Evolutionary conservation across 2,113 vertebrate genomes (phyloP).

Genomic region (Chiloscyllium plagiosum): DNA sequence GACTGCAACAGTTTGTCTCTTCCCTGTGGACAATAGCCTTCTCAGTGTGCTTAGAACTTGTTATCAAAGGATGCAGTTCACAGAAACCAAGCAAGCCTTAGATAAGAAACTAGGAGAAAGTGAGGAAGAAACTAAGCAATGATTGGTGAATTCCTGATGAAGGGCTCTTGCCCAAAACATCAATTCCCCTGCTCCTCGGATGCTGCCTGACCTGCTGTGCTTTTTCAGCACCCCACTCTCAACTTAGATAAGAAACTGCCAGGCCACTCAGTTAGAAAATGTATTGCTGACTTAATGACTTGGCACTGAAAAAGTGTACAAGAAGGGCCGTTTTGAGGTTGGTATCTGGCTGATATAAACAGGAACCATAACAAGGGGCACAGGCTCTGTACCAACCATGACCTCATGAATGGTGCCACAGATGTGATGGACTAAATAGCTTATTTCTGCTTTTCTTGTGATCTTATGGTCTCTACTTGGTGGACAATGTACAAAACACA

Average conservation of each 20-base stretch:
- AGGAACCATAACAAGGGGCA: neutral
- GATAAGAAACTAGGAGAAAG: no score
- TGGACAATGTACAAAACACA: neutral
- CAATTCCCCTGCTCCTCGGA: no score
- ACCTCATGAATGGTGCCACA: no score
- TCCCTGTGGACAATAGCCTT: neutral
- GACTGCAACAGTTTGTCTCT: neutral
- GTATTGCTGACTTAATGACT: neutral
- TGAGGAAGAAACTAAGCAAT: no score
- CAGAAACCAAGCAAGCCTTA: neutral
- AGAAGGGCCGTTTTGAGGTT: neutral
- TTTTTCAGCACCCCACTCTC: no score
- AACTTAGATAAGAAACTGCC: neutral
- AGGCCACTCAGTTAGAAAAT: neutral
- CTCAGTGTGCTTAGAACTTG: neutral
- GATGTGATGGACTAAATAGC: no score
- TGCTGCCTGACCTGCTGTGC: no score
- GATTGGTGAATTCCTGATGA: no score
- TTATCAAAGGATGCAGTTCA: neutral
- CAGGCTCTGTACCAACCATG: neutral
- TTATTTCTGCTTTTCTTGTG: no score
- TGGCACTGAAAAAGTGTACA: neutral
- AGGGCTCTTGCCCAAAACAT: no score
- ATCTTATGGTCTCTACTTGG: neutral
- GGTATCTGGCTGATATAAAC: neutral